Base-by-base conservation (phyloP, 2,888 invertebrate species). In the Dicyrtoma fusca region DNA sequence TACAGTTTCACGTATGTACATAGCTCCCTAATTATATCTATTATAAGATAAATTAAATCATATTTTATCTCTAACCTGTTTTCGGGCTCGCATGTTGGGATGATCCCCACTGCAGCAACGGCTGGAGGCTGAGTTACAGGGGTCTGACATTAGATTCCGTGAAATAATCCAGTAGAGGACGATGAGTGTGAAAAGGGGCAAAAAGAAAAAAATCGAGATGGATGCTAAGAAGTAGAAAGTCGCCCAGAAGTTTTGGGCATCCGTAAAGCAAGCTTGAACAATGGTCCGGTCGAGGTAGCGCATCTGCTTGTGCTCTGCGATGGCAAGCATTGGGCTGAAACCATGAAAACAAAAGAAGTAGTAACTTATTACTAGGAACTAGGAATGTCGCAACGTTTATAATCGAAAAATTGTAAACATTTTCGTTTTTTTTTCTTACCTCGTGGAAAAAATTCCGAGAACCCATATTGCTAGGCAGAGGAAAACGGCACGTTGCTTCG, bases 161-260 rank as follows among this genome's bases (percentile, higher is more conserved):
- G 94, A 92, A 79, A 95, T 95, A 79, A 93, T 88, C 75, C 91
- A 90, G 85, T 95, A 96, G 34, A 95, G 86, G 26, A 91, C 87
- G 21, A 94, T 87, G 19, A 96, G 87, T 51, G 95, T 89, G 75
- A 90, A 87, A 65, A 95, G 87, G 0, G 95, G 95, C 55, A 94
- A 83, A 81, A 92, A 88, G 86, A 95, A 95, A 87, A 96, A 95
- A 71, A 92, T 81, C 0, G 90, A 88, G 81, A 93, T 91, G 81
- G 90, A 91, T 77, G 89, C 87, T 78, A 93, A 87, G 86, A 94
- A 92, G 86, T 91, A 95, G 63, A 90, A 85, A 21, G 90, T 89
- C 59, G 91, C 88, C 90, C 94, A 92, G 82, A 89, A 87, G 73
- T 89, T 88, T 82, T 90, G 89, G 6, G 91, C 91, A 81, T 89